Evolutionary conservation across 2,797 vertebrate species (phyloP), one percentile per base, ranked within the genome.

Genomic region (Pyrocephalus nanus): DNA sequence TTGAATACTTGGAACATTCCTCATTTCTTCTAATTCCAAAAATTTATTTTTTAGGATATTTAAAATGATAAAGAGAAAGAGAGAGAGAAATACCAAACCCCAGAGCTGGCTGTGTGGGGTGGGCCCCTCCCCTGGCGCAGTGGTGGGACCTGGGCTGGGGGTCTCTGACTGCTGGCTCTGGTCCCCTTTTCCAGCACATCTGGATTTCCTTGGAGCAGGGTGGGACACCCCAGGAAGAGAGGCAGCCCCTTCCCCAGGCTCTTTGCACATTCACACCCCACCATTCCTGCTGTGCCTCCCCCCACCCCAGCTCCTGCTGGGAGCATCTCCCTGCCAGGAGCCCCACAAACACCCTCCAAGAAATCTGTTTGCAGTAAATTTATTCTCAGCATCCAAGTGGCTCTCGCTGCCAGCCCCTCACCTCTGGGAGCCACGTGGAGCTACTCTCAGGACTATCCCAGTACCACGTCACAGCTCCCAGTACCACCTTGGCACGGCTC

Each of bases 1-100:
- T 96, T 84, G n/a, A 58, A 96, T 94, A 97, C 97, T 98, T 95
- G 91, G 94, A 97, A 98, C 97, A 98, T 97, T 98, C 98, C 98
- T 97, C 96, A 95, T 96, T 95, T 95, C 95, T 95, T 92, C 86
- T n/a, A 90, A 96, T 95, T 94, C 96, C 97, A 83, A 76, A 76
- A 71, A 43, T 80, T 92, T 93, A 32, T 95, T 96, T 97, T 97
- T 88, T 96, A 96, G 87, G 79, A 4, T 94, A 83, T 79, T 82
- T 92, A 66, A 77, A 93, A 81, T 17, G 48, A 3, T 2, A 42
- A 54, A 74, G 36, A 48, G 60, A 47, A 12, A 47, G 7, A 25
- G 47, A 45, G n/a, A 12, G 11, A 15, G 64, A 65, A 64, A 36
- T 9, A 5, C 15, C 12, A 34, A n/a, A 45, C 5, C 69, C 86